phyloP scores from a whole-genome alignment of 2,113 vertebrate species.

The Sinocyclocheilus anshuiensis region DNA sequence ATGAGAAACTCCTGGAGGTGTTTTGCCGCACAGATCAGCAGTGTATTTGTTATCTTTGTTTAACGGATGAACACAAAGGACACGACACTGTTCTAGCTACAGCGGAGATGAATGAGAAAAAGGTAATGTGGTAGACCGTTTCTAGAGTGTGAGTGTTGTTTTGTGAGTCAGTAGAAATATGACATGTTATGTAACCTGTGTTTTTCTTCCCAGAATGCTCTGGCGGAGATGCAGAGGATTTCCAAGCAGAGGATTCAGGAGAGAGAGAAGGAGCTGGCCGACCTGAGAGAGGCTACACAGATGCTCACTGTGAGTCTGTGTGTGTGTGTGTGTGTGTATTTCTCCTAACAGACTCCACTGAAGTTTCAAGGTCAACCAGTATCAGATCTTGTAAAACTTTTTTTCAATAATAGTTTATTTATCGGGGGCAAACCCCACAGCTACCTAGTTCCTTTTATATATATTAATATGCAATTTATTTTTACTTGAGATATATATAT shows the following conservation, averaged over 20 bases:
- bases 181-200: background rate
- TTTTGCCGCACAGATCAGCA: conserved; percentile 75
- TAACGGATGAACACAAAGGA: conserved; percentile 75
- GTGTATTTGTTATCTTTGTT: conserved; percentile 78
- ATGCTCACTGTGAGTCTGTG: conserved; percentile 66
- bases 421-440: background rate
- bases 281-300: conserved; percentile 72
- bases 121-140: conserved; percentile 60
- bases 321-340: no score
- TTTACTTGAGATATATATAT: no score
- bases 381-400: background rate
- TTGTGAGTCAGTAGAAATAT: background rate
- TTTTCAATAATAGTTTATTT: background rate
- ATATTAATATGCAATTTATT: background rate
- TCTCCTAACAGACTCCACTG: background rate
- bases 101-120: conserved; percentile 66
- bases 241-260: conserved; percentile 68
- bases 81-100: conserved; percentile 75
- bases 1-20: conserved; percentile 78
- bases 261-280: conserved; percentile 69
- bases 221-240: conserved; percentile 66
- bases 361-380: background rate
- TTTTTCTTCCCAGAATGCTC: conserved; percentile 60
- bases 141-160: background rate
- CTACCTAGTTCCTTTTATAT: background rate